Evolutionary conservation across 2,888 invertebrate genomes (phyloP), one percentile per base, ranked within the genome.

Genomic region (Eupelmus urozonus): DNA sequence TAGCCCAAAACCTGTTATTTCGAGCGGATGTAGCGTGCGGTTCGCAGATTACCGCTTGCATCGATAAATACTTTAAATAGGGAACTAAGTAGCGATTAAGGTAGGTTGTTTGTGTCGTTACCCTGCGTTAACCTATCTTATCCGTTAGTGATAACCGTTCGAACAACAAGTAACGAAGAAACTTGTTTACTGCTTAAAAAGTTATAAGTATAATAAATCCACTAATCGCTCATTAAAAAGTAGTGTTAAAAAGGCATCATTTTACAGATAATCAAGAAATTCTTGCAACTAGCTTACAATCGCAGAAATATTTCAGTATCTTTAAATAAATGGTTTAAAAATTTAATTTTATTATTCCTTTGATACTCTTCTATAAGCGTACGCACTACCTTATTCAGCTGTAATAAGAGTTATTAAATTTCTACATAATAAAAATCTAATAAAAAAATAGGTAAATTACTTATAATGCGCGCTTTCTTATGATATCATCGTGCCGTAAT

Each of bases 171-270:
- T 59, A 42, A 45, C 55, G 42, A 55, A 70, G 63, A 20, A 62
- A 80, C 79, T 83, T 83, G 82, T 82, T 82, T 83, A 81, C 75
- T 71, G 67, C 69, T 76, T 49, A 62, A 51, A 66, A 73, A 53
- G 51, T 65, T 71, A 76, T 55, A 59, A 65, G 51, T 65, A 4
- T 51, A n/a, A n/a, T n/a, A n/a, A n/a, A n/a, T n/a, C n/a, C n/a
- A n/a, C n/a, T n/a, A n/a, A n/a, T n/a, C n/a, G n/a, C n/a, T n/a
- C n/a, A n/a, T n/a, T n/a, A n/a, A n/a, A n/a, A n/a, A n/a, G n/a
- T n/a, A n/a, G n/a, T n/a, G n/a, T n/a, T n/a, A n/a, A n/a, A n/a
- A n/a, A n/a, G n/a, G n/a, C n/a, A n/a, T n/a, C n/a, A n/a, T n/a
- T n/a, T n/a, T n/a, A n/a, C n/a, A n/a, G n/a, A n/a, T n/a, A n/a